Percentiles rank a stretch among this genome's conserved stretches.
These are phyloP conservation scores for Isichthys henryi DNA, from an alignment of 2,113 vertebrate species.

Conservation along the genomic window DNA sequence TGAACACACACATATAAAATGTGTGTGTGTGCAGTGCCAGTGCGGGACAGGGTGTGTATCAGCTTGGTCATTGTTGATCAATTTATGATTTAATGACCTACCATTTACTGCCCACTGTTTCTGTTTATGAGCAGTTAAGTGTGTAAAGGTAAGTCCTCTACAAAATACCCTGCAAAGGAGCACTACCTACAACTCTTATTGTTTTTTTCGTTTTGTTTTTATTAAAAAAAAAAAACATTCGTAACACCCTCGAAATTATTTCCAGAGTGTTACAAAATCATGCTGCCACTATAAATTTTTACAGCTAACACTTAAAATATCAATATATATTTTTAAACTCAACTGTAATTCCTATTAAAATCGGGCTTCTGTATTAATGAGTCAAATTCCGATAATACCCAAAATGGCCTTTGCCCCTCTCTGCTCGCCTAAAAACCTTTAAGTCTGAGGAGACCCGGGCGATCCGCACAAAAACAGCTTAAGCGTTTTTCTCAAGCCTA, in stretches of 20 bases:
- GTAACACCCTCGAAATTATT: background rate
- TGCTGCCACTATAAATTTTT: background rate
- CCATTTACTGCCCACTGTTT: conserved; percentile 39
- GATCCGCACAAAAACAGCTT: background rate
- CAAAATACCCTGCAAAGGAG: background rate
- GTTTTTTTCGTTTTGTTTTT: background rate
- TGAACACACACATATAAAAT: conserved; percentile 43
- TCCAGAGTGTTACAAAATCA: background rate
- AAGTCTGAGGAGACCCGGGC: background rate
- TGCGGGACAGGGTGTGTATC: conserved; percentile 51
- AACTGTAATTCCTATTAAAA: background rate
- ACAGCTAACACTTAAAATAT: background rate
- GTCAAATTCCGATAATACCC: background rate
- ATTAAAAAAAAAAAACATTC: background rate
- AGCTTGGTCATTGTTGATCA: conserved; percentile 58
- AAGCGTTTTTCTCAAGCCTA: background rate
- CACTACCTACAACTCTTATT: background rate
- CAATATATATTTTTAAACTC: background rate
- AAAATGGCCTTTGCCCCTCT: background rate
- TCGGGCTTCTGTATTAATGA: background rate
- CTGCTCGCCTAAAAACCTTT: background rate
- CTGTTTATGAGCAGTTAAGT: conserved; percentile 21
- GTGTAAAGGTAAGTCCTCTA: background rate
- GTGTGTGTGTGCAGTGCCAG: conserved; percentile 13
- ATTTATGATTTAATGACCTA: conserved; percentile 54